Base-by-base conservation (phyloP, 2,797 vertebrate genomes). In the Poecilia velifera region DNA sequence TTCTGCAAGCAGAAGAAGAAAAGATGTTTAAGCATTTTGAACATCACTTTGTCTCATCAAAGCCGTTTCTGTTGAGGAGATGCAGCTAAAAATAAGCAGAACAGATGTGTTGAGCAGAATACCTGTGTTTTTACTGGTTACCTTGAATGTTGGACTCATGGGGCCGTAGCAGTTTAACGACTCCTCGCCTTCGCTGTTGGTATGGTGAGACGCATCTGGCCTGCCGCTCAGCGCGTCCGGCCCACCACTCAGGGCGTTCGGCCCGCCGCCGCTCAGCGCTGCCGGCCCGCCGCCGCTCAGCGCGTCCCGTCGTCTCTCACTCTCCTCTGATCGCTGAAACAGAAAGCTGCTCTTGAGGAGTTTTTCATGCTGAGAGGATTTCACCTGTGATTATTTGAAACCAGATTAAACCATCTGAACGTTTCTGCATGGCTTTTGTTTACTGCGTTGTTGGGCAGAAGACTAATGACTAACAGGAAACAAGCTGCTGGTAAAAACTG, bases 131-230 rank as follows among this genome's bases (percentile, higher is more conserved):
- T 55, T 45, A 53, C 13, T 49, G 51, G 71, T n/a, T 91, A 98
- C 97, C 95, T 97, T 98, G 87, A 93, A 93, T 0, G 91, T 94
- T 4, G 97, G 96, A 83, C 97, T 97, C 92, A 93, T 95, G 36
- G 96, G 95, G 0, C 95, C 92, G 0, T 96, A 95, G 66, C 93
- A 95, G 85, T 91, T 88, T 39, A 89, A 70, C 25, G 88, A 82
- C 46, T 96, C 95, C 0, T 95, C 94, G 0, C 81, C 82, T 9
- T 88, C 85, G 75, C 74, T 82, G 88, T 70, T 68, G 87, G 76
- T 80, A 77, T 81, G 77, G 6, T 74, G 31, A 39, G 86, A 85
- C 28, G 4, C 81, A 41, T 76, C 82, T 86, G 82, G 81, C 12
- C 55, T 92, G 89, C 78, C 93, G 77, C 4, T 74, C 36, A 3